Percentiles rank a stretch among this genome's conserved stretches.
Evolutionary conservation across 2,113 vertebrate genomes (phyloP).

Genomic region (Hemiscyllium ocellatum): DNA sequence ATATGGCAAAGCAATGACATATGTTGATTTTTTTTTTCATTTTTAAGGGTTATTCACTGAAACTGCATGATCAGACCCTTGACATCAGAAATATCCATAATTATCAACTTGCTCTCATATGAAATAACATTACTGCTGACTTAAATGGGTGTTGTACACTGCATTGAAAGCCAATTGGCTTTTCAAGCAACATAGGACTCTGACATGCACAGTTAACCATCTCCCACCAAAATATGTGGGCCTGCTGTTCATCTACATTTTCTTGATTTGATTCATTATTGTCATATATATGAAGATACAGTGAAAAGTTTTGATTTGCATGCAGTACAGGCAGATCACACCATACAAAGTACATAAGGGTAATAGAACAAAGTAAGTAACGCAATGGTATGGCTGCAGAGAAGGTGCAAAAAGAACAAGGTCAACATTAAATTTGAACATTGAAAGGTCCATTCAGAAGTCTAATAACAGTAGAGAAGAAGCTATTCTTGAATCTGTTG

Average conservation of each 20-base stretch:
- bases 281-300: no score
- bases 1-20: slow-evolving; percentile 57
- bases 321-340: no score
- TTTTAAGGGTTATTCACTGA: slow-evolving; percentile 54
- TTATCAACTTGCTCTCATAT: not conserved
- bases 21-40: slow-evolving; percentile 49
- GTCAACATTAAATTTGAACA: no score
- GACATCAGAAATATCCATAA: slow-evolving; percentile 62
- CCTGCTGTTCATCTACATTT: not conserved
- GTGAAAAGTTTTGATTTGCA: no score
- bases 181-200: not conserved
- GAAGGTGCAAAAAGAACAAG: no score
- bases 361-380: no score
- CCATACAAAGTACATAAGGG: no score
- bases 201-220: not conserved
- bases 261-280: no score
- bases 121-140: not conserved
- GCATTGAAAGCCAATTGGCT: not conserved
- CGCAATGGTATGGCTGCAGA: no score
- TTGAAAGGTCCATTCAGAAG: no score
- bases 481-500: no score
- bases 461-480: no score
- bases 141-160: not conserved
- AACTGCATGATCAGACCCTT: slow-evolving; percentile 56
- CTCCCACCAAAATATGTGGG: not conserved